Percentiles rank a stretch among this genome's conserved stretches.
These are phyloP conservation scores for Nettapus auritus DNA, from an alignment of 2,113 vertebrate genomes.

Conservation along the genomic window DNA sequence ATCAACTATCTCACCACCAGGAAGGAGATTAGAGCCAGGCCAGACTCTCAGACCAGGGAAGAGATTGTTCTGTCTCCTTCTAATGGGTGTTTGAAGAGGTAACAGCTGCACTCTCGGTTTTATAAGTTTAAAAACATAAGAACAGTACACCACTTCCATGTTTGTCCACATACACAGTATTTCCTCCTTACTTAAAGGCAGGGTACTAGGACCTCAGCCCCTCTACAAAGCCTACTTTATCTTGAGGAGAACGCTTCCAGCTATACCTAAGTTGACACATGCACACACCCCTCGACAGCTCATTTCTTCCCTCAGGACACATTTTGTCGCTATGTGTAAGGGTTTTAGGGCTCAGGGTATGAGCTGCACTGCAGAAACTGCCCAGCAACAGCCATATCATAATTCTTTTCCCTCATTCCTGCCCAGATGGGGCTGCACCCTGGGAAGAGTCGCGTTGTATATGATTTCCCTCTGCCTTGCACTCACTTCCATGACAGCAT, in stretches of 20 bases:
- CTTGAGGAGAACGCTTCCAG: background rate
- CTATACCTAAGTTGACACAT: background rate
- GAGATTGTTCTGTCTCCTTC: background rate
- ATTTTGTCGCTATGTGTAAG: background rate
- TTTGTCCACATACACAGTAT: background rate
- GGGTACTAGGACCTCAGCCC: background rate
- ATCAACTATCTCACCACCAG: background rate
- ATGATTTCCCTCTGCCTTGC: background rate
- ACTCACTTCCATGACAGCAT: background rate
- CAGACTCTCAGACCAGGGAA: background rate
- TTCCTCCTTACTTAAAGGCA: background rate
- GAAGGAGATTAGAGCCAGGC: background rate
- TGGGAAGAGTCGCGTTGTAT: rapidly evolving
- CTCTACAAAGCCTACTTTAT: background rate
- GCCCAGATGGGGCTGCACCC: background rate
- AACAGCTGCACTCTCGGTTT: background rate
- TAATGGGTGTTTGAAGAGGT: background rate
- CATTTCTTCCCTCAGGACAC: background rate
- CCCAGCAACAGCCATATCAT: background rate
- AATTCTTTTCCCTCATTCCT: background rate
- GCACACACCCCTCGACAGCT: background rate
- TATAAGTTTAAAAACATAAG: background rate
- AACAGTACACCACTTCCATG: background rate
- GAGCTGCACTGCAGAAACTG: background rate
- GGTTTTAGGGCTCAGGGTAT: background rate